A percentile compares a stretch with the other conserved stretches of the same genome.
phyloP scores from a whole-genome alignment of 2,888 invertebrate species.

The Orthosia cruda region DNA sequence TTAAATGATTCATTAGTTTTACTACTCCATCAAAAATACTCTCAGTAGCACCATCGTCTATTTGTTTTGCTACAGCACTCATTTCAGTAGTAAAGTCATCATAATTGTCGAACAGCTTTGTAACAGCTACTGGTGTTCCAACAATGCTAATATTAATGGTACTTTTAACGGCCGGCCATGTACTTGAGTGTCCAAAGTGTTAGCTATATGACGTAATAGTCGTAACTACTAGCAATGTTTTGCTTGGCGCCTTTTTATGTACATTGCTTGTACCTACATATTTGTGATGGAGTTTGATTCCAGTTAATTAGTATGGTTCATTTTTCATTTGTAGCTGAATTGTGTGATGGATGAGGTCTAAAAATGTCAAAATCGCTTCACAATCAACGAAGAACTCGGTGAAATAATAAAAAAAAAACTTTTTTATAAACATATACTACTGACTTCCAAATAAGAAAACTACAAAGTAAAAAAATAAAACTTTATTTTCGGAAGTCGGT shows the following conservation, averaged over 20 bases:
- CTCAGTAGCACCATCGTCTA: background rate
- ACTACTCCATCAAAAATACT: background rate
- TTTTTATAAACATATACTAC: no score
- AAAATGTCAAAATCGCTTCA: no score
- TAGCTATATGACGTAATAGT: conserved; percentile 46
- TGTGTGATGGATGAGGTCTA: no score
- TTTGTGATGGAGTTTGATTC: conserved; percentile 11
- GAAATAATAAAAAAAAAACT: no score
- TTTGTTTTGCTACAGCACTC: conserved; percentile 23
- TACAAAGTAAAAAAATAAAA: no score
- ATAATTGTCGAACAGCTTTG: conserved; percentile 13
- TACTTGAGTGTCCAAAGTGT: conserved; percentile 34
- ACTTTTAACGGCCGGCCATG: conserved; percentile 41
- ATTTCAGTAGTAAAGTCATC: conserved; percentile 31
- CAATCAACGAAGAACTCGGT: no score
- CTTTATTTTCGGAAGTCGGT: no score
- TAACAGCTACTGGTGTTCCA: conserved; percentile 32
- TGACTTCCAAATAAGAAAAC: no score
- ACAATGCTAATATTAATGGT: conserved; percentile 42
- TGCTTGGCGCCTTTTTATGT: conserved; percentile 34
- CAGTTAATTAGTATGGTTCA: conserved; percentile 5
- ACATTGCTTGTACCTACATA: conserved; percentile 16
- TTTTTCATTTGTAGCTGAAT: background rate
- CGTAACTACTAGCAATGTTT: conserved; percentile 26
- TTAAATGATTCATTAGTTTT: background rate